These are phyloP conservation scores for Blastomussa wellsi DNA, from an alignment of 92 coral and sea anemone genomes.

Conservation along the genomic window DNA sequence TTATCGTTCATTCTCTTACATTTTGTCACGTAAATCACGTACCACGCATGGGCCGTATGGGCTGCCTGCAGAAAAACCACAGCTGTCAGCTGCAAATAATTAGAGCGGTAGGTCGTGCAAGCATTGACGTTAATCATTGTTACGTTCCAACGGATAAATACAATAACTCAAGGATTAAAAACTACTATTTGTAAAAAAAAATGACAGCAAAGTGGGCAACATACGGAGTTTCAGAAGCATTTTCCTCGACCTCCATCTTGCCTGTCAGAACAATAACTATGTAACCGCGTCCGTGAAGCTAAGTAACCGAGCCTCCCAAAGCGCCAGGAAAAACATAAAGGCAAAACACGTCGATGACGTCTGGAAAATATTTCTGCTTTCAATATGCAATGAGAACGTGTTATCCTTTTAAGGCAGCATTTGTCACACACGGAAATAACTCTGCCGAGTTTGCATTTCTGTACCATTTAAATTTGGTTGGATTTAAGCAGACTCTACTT, in stretches of 20 bases:
- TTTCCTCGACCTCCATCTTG: slow-evolving; percentile 38
- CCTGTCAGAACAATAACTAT: neutral
- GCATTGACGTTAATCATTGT: neutral
- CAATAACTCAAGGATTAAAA: neutral
- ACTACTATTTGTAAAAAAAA: neutral
- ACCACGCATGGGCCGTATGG: too few relatives aligned
- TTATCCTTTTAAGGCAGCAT: neutral
- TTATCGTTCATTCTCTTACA: too few relatives aligned
- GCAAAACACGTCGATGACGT: slow-evolving; percentile 3
- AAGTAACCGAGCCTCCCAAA: slow-evolving; percentile 22
- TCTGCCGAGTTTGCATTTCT: slow-evolving; percentile 16
- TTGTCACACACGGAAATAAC: slow-evolving; percentile 6
- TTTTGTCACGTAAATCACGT: too few relatives aligned
- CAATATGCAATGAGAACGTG: neutral
- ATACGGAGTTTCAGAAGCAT: slow-evolving; percentile 27
- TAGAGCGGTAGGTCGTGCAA: neutral
- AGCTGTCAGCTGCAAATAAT: neutral
- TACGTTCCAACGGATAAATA: neutral
- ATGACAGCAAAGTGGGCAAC: neutral
- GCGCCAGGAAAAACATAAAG: too few relatives aligned
- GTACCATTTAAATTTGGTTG: neutral
- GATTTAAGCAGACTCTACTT: neutral
- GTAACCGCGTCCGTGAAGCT: slow-evolving; percentile 12
- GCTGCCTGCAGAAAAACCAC: too few relatives aligned
- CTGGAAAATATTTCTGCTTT: neutral